Base-by-base conservation (phyloP, 2,113 vertebrate genomes). In the Orycteropus afer region DNA sequence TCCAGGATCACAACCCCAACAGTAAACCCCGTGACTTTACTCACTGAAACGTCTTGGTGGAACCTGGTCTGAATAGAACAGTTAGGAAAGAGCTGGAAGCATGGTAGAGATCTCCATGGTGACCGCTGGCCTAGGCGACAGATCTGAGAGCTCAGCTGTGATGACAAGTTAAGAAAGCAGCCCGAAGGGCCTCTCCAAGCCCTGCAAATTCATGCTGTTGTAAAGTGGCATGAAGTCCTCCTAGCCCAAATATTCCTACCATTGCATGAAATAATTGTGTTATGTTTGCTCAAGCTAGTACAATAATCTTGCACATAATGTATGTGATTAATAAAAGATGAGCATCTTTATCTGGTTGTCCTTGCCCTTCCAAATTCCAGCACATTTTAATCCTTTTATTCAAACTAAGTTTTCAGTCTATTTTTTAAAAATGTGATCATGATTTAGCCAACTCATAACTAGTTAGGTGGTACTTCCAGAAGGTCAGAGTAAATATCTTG, bases 241-340 rank as follows among this genome's bases (percentile, higher is more conserved):
- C 27, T 57, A 37, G 40, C 34, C 27, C 86, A 81, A 65, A 4
- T 69, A 10, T 32, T 76, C 27, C 25, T 57, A 34, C 77, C 69
- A 65, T 97, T 91, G 42, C 42, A 61, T 47, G 67, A n/a, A 90
- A 34, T 95, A 86, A 93, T 93, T 97, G 86, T 89, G 69, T 42
- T 82, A 69, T 51, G 57, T 51, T 93, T 67, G 45, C 34, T 23
- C 83, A 67, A 83, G 86, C 80, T 92, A 91, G 86, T 74, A 80
- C 95, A 65, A 47, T 96, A 92, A 93, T 71, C 71, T 67, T 87
- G 90, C 59, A 51, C 95, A 77, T 87, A 95, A 94, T 89, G 34
- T 45, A 55, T 11, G 5, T 3, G 57, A 89, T 94, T 95, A 93
- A 65, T 89, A 49, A 69, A 84, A 96, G 37, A 84, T 84, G 80